Evolutionary conservation across 2,797 vertebrate genomes (phyloP).

Genomic region (Vultur gryphus): DNA sequence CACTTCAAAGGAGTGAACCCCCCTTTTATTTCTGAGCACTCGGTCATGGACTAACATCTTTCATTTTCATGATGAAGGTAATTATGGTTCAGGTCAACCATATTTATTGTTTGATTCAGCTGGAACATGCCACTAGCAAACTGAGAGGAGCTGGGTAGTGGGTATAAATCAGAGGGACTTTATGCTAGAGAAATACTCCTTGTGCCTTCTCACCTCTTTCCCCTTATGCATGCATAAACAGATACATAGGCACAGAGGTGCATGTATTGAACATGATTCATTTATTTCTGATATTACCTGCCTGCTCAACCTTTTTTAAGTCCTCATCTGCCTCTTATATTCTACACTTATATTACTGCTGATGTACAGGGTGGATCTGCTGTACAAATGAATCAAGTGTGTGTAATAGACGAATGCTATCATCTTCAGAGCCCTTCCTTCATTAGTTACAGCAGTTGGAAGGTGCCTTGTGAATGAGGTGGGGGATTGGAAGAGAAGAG

Average conservation of each 20-base stretch:
- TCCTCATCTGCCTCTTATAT: neutral
- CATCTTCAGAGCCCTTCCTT: neutral
- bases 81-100: neutral
- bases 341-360: neutral
- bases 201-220: neutral
- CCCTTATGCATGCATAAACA: neutral
- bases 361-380: neutral
- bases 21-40: neutral
- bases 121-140: neutral
- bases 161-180: neutral
- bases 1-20: conserved; percentile 3
- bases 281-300: neutral
- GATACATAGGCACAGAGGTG: neutral
- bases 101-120: neutral
- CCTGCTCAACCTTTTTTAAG: neutral
- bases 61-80: neutral
- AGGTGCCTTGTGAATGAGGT: neutral
- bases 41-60: neutral
- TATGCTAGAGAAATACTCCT: neutral
- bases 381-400: neutral
- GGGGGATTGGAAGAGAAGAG: neutral
- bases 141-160: neutral
- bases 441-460: neutral
- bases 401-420: neutral
- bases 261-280: neutral